A percentile compares a stretch with the other conserved stretches of the same genome.
Evolutionary conservation across 2,797 vertebrate species (phyloP).

Genomic region (Euthynnus affinis): DNA sequence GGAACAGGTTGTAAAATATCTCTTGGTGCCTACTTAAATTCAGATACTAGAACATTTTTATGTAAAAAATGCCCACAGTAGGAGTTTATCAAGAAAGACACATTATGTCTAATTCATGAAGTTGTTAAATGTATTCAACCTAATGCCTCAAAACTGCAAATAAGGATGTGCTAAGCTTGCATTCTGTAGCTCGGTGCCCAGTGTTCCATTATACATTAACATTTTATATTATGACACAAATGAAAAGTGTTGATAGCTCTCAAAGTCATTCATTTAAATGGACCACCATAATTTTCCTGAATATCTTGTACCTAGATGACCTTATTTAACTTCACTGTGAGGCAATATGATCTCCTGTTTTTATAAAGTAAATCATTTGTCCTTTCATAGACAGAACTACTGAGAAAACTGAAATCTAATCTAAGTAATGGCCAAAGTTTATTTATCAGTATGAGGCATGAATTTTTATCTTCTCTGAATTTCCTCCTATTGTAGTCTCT

Average conservation of each 20-base stretch:
- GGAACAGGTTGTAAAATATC: not conserved
- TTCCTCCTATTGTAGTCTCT: not conserved
- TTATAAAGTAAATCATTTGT: not conserved
- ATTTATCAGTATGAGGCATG: not conserved
- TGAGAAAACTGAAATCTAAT: not conserved
- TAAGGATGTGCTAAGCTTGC: not conserved
- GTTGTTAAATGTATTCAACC: constrained; percentile 1
- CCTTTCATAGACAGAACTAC: not conserved
- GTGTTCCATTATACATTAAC: constrained; percentile 3
- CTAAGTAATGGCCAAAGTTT: not conserved
- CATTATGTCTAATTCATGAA: constrained; percentile 6
- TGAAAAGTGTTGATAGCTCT: not conserved
- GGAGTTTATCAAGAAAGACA: constrained; percentile 14
- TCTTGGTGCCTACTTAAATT: not conserved
- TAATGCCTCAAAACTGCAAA: constrained; percentile 4
- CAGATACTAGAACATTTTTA: not conserved
- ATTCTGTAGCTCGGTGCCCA: constrained; percentile 1
- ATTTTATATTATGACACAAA: not conserved
- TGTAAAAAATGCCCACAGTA: not conserved
- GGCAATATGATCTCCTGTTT: not conserved
- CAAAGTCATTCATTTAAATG: not conserved
- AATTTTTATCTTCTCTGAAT: not conserved
- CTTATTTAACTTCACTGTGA: not conserved
- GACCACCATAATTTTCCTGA: not conserved
- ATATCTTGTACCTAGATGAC: not conserved